Conservation (phyloP, 2,888 invertebrate genomes). For the Endomychus coccineus region DNA sequence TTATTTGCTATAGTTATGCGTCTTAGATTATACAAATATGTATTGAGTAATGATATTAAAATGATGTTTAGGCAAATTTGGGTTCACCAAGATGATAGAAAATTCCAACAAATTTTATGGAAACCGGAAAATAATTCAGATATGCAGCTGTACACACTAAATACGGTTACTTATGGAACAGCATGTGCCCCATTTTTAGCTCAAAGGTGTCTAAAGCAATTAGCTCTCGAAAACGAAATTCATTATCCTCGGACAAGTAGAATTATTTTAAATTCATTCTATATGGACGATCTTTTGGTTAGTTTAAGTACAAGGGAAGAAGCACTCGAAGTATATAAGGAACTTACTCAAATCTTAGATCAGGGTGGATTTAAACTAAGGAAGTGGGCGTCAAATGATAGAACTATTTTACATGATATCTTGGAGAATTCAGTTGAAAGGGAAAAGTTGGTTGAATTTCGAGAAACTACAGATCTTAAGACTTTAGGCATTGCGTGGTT, state of each 20-base stretch:
- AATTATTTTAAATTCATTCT: not conserved
- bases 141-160: not conserved
- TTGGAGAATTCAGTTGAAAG: too few relatives aligned
- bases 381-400: constrained; percentile 6
- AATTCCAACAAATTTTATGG: not conserved
- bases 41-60: constrained; percentile 1
- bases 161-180: constrained; percentile 2
- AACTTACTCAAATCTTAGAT: constrained; percentile 2
- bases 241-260: not conserved
- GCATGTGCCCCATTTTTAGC: not conserved
- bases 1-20: constrained; percentile 2
- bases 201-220: not conserved
- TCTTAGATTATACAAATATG: not conserved
- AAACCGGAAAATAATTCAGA: not conserved
- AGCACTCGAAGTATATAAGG: not conserved
- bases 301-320: not conserved
- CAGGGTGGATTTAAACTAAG: constrained; percentile 1
- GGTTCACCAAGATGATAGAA: not conserved
- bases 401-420: not conserved
- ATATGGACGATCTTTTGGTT: not conserved
- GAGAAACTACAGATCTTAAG: constrained; percentile 1
- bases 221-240: not conserved
- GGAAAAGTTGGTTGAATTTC: constrained; percentile 1
- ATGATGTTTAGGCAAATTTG: constrained; percentile 1
- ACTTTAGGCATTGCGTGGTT: constrained; percentile 3